These are phyloP conservation scores for Cardiocondyla obscurior DNA, from an alignment of 1,140 invertebrate species.

Conservation along the genomic window DNA sequence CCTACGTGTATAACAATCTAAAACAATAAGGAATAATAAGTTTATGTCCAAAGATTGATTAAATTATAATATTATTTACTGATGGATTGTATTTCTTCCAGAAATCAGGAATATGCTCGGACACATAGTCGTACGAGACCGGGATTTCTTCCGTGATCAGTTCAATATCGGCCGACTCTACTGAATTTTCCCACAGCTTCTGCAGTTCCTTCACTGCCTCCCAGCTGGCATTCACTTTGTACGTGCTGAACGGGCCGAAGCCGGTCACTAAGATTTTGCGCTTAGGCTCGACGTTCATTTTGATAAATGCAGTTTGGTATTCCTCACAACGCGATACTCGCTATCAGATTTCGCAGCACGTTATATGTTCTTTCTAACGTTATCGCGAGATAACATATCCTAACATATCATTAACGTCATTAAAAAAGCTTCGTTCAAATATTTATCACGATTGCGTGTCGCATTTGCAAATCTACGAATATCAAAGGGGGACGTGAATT, in stretches of 20 bases:
- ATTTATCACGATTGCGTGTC: background rate
- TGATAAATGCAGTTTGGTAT: background rate
- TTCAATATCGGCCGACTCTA: constrained; percentile 82
- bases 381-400: too few species aligned
- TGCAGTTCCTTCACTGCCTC: constrained; percentile 86
- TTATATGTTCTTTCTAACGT: too few species aligned
- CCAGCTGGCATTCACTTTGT: constrained; percentile 91
- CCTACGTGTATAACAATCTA: constrained; percentile 88
- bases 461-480: background rate
- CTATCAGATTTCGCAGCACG: too few species aligned
- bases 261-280: constrained; percentile 86
- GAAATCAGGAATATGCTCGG: constrained; percentile 85
- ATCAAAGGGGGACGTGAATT: background rate
- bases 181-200: constrained; percentile 82
- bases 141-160: constrained; percentile 87
- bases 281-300: constrained; percentile 2
- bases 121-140: constrained; percentile 87
- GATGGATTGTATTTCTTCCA: constrained; percentile 87
- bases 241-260: constrained; percentile 89
- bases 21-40: constrained; percentile 43
- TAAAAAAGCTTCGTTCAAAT: background rate
- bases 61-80: constrained; percentile 83
- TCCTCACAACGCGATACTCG: too few species aligned
- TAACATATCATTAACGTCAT: background rate
- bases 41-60: background rate